phyloP scores from a whole-genome alignment of 2,113 vertebrate species.

The Psilopsiagon aurifrons region DNA sequence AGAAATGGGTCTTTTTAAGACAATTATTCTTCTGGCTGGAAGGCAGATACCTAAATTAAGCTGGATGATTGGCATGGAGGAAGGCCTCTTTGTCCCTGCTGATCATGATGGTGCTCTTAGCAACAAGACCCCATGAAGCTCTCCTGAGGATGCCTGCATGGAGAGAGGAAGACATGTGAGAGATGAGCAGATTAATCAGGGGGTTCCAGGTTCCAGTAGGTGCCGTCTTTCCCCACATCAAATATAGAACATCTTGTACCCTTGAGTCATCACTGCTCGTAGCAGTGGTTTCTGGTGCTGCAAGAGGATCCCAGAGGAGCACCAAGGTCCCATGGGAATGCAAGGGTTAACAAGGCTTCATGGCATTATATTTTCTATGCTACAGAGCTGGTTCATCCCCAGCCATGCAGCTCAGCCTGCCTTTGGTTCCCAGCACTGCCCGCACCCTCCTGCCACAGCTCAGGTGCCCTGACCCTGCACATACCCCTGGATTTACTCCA shows the following conservation, averaged over 20 bases:
- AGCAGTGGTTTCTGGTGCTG: not conserved
- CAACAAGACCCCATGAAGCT: accelerated
- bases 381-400: not conserved
- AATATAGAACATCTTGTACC: not conserved
- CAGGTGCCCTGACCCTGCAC: not conserved
- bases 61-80: not conserved
- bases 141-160: not conserved
- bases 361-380: not conserved
- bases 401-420: not conserved
- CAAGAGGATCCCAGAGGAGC: not conserved
- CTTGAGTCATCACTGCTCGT: accelerated
- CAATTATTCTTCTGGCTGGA: not conserved
- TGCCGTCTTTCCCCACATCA: not conserved
- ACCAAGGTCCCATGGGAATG: not conserved
- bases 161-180: not conserved
- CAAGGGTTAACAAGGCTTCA: not conserved
- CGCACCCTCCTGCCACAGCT: not conserved
- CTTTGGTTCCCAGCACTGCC: not conserved
- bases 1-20: not conserved
- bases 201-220: not conserved
- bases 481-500: not conserved
- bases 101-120: not conserved
- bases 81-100: not conserved
- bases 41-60: not conserved
- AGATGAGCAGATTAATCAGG: not conserved